A percentile compares a stretch with the other conserved stretches of the same genome.
Conservation (phyloP, 2,113 vertebrate genomes). For the Podiceps cristatus region DNA sequence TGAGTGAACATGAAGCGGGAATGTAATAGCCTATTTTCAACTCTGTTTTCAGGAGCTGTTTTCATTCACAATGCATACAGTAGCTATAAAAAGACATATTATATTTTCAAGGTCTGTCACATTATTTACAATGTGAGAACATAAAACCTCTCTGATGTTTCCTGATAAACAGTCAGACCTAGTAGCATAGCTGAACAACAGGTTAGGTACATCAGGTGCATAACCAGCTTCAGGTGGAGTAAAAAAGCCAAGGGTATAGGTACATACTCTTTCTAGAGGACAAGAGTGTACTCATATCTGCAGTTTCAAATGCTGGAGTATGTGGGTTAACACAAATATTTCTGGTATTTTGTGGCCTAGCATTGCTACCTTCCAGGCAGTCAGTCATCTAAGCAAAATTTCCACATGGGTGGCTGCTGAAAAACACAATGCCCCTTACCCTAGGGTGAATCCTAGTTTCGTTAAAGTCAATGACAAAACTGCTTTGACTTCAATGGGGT, state of each 20-base stretch:
- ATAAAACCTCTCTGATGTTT: conserved; percentile 50
- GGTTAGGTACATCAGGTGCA: background rate
- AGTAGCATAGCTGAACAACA: conserved; percentile 2
- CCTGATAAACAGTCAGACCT: conserved; percentile 49
- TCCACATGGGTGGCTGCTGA: conserved; percentile 67
- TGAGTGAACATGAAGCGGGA: background rate
- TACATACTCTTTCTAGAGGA: conserved; percentile 35
- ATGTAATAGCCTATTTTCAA: conserved; percentile 47
- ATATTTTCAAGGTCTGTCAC: conserved; percentile 76
- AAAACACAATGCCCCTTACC: conserved; percentile 66
- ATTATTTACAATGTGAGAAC: conserved; percentile 63
- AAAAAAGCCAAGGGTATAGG: conserved; percentile 49
- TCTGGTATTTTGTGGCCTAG: conserved; percentile 35
- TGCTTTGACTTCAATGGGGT: conserved; percentile 35
- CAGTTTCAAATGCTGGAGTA: conserved; percentile 11
- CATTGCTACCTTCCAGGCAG: conserved; percentile 68
- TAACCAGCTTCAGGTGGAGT: conserved; percentile 35
- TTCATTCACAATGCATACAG: conserved; percentile 57
- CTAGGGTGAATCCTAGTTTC: conserved; percentile 55
- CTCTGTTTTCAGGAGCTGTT: conserved; percentile 65
- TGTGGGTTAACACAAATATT: conserved; percentile 49
- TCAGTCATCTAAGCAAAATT: conserved; percentile 67
- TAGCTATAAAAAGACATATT: conserved; percentile 72
- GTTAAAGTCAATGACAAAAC: conserved; percentile 57
- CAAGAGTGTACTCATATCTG: background rate